These are phyloP conservation scores for Centruroides vittatus DNA, from an alignment of 1,140 invertebrate species.

Conservation along the genomic window DNA sequence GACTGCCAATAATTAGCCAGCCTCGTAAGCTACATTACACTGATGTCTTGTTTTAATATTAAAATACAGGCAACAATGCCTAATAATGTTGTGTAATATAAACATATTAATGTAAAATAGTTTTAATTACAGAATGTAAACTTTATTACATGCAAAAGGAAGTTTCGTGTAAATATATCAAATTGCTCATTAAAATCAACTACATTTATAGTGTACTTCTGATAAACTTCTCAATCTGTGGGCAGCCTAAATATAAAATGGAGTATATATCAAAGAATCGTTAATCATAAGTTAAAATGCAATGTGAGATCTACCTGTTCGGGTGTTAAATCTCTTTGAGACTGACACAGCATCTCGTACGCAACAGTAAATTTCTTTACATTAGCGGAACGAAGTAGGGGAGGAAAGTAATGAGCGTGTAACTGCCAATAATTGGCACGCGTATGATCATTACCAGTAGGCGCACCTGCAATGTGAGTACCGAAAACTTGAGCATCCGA, in stretches of 20 bases:
- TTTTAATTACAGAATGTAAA: no score
- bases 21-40: no score
- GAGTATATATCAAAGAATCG: not conserved
- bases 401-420: conserved; percentile 83
- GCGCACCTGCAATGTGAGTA: conserved; percentile 48
- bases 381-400: conserved; percentile 77
- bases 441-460: conserved; percentile 52
- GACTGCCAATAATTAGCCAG: no score
- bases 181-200: not conserved
- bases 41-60: no score
- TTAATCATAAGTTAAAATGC: not conserved
- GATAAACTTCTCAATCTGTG: conserved; percentile 8
- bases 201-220: conserved; percentile 9
- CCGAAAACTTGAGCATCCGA: no score
- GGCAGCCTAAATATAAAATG: conserved; percentile 7
- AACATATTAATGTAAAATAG: no score
- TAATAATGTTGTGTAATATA: no score
- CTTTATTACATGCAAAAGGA: no score
- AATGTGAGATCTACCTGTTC: conserved; percentile 64
- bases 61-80: no score
- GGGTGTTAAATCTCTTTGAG: conserved; percentile 80
- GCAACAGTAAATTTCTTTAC: conserved; percentile 97
- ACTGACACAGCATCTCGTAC: conserved; percentile 82
- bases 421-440: conserved; percentile 78
- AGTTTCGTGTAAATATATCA: no score